Evolutionary conservation across 1,140 invertebrate species (phyloP).

Genomic region (Triops cancriformis): DNA sequence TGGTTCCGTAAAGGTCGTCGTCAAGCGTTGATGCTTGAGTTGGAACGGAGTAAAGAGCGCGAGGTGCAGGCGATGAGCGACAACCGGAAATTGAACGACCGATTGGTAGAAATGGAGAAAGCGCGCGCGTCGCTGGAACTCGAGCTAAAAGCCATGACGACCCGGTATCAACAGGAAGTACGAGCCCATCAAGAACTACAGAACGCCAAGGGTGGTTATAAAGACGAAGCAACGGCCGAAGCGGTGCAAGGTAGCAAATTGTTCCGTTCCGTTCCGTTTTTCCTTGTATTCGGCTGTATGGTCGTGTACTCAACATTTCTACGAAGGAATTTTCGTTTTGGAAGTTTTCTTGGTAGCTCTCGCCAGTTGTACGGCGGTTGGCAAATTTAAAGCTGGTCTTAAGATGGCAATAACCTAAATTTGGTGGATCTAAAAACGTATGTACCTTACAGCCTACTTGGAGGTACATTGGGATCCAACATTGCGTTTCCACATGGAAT

Average conservation of each 20-base stretch:
- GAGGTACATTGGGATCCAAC: too few relatives aligned
- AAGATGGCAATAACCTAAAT: too few relatives aligned
- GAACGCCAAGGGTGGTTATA: constrained; percentile 57
- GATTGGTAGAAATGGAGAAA: constrained; percentile 76
- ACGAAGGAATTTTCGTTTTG: constrained; percentile 23
- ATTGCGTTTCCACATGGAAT: too few relatives aligned
- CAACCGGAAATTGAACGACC: constrained; percentile 66
- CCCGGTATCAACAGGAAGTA: constrained; percentile 79
- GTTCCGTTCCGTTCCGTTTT: background rate
- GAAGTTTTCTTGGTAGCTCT: too few relatives aligned
- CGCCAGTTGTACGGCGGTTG: too few relatives aligned
- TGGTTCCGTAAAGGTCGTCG: background rate
- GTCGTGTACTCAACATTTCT: background rate
- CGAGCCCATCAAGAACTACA: constrained; percentile 81
- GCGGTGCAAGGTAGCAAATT: constrained; percentile 67
- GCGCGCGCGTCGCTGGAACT: constrained; percentile 73
- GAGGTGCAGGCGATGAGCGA: constrained; percentile 64
- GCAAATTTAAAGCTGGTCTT: too few relatives aligned
- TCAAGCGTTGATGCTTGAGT: constrained; percentile 45
- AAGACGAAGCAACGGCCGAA: constrained; percentile 82
- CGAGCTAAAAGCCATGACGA: constrained; percentile 77
- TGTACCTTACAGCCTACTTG: too few relatives aligned
- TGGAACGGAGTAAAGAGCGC: constrained; percentile 59
- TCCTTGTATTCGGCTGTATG: background rate
- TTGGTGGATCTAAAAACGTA: too few relatives aligned